Evolutionary conservation across 2,797 vertebrate genomes (phyloP).

Genomic region (Nannoperca obscura): DNA sequence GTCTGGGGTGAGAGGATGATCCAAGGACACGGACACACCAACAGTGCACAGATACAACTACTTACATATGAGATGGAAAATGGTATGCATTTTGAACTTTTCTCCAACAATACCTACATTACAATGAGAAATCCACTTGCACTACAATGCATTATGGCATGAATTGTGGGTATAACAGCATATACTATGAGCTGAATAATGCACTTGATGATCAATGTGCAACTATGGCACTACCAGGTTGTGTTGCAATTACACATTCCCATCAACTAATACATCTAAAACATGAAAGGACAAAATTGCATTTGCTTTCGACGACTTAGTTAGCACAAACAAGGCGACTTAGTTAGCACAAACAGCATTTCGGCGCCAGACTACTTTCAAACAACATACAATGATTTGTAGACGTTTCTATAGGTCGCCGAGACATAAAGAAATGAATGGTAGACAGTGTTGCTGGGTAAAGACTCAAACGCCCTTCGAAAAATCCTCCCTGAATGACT

Average conservation of each 20-base stretch:
- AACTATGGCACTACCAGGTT: background rate
- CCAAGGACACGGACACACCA: constrained; percentile 50
- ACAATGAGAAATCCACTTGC: background rate
- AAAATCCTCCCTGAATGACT: constrained; percentile 76
- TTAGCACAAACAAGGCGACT: no score
- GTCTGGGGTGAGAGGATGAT: constrained; percentile 59
- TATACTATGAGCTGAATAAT: background rate
- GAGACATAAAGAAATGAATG: constrained; percentile 33
- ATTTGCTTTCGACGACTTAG: constrained; percentile 4
- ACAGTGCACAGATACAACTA: constrained; percentile 1
- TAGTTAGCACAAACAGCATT: background rate
- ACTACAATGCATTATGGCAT: background rate
- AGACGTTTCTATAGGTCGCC: background rate
- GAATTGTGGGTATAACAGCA: background rate
- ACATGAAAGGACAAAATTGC: background rate
- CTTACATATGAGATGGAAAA: background rate
- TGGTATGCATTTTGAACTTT: background rate
- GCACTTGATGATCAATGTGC: background rate
- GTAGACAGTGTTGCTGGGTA: constrained; percentile 79
- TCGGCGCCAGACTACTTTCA: background rate
- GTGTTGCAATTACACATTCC: background rate
- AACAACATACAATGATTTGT: background rate
- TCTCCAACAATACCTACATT: background rate
- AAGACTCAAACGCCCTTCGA: constrained; percentile 74
- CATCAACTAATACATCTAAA: background rate